Percentiles rank a stretch among this genome's conserved stretches.
Evolutionary conservation across 2,888 invertebrate genomes (phyloP).

Genomic region (Neoitamus cyanurus): DNA sequence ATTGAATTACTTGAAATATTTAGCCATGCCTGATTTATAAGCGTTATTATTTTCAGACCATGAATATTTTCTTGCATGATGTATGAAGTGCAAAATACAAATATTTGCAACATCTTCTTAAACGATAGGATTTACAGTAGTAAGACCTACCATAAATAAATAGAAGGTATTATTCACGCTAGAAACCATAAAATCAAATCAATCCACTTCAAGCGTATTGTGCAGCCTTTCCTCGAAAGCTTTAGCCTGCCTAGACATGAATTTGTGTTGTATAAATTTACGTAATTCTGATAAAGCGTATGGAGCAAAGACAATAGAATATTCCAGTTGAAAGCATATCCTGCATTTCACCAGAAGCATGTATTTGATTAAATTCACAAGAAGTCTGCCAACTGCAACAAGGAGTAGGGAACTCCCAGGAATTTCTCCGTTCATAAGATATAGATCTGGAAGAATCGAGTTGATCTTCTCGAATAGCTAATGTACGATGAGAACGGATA

Average conservation of each 20-base stretch:
- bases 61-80: too few relatives aligned
- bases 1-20: too few relatives aligned
- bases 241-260: background rate
- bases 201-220: background rate
- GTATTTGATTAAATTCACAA: background rate
- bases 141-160: background rate
- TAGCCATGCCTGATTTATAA: too few relatives aligned
- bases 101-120: too few relatives aligned
- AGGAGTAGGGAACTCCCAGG: background rate
- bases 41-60: too few relatives aligned
- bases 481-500: background rate
- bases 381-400: background rate
- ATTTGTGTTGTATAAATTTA: background rate
- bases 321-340: background rate
- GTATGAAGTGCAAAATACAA: too few relatives aligned
- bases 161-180: background rate
- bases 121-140: too few relatives aligned
- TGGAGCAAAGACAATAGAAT: background rate
- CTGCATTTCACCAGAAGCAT: background rate
- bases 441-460: background rate
- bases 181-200: background rate
- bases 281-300: background rate
- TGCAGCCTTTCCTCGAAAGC: background rate
- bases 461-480: background rate
- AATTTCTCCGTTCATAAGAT: background rate